Percentiles rank a stretch among this genome's conserved stretches.
These are phyloP conservation scores for Fistularia commersonii DNA, from an alignment of 2,797 vertebrate genomes.

Conservation along the genomic window DNA sequence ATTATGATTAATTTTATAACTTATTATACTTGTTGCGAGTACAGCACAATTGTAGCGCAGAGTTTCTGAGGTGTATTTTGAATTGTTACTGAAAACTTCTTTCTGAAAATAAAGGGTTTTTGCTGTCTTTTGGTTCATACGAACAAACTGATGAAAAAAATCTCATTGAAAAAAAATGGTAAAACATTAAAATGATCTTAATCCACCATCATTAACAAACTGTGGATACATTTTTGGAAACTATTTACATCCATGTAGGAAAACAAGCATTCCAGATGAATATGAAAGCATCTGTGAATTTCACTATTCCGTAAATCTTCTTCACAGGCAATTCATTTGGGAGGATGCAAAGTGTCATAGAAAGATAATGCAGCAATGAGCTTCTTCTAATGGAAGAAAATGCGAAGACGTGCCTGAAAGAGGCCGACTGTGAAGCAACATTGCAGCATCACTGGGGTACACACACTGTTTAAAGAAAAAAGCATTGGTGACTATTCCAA, in stretches of 20 bases:
- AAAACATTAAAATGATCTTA: too few relatives aligned
- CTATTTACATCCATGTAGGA: conserved; percentile 54
- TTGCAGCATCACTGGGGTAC: conserved; percentile 39
- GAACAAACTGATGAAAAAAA: too few relatives aligned
- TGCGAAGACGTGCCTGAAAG: conserved; percentile 54
- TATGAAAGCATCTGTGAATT: conserved; percentile 59
- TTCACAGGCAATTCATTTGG: conserved; percentile 58
- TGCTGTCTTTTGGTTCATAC: too few relatives aligned
- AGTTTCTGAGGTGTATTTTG: too few relatives aligned
- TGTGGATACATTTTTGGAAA: conserved; percentile 19
- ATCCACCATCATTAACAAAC: too few relatives aligned
- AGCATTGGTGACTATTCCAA: conserved; percentile 56
- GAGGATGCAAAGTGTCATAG: conserved; percentile 50
- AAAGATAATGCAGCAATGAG: conserved; percentile 61
- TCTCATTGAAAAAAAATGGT: too few relatives aligned
- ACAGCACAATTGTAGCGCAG: too few relatives aligned
- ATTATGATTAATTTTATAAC: too few relatives aligned
- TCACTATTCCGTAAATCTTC: conserved; percentile 57
- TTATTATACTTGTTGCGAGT: too few relatives aligned
- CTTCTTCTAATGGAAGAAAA: conserved; percentile 62
- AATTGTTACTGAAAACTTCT: too few relatives aligned
- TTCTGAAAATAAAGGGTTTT: too few relatives aligned
- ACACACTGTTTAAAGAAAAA: conserved; percentile 36
- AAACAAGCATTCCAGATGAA: conserved; percentile 50
- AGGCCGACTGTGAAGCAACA: conserved; percentile 50